These are phyloP conservation scores for Drosophila rhopaloa DNA, from an alignment of 1,140 invertebrate genomes.

Conservation along the genomic window DNA sequence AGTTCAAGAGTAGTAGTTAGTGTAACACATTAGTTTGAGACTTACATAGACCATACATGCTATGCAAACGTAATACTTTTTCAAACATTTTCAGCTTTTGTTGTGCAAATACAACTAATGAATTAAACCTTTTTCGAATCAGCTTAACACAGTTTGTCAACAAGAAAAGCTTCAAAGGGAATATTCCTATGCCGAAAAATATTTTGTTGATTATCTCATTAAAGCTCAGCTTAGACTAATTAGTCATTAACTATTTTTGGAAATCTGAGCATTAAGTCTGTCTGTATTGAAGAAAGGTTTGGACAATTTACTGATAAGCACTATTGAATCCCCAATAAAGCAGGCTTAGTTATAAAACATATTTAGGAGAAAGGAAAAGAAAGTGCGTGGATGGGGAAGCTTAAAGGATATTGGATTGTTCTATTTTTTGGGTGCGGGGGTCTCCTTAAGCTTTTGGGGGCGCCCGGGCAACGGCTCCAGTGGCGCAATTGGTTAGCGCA, in stretches of 20 bases:
- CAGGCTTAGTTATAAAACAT: not conserved
- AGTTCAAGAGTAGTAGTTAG: no score
- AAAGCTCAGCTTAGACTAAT: not conserved
- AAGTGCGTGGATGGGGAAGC: not conserved
- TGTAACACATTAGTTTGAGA: no score
- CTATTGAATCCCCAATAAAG: not conserved
- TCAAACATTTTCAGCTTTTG: no score
- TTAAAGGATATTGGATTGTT: constrained; percentile 38
- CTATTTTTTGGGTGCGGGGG: constrained; percentile 72
- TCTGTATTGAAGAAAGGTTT: not conserved
- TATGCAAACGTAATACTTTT: no score
- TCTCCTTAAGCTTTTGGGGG: constrained; percentile 98
- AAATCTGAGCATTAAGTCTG: not conserved
- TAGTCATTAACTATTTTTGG: not conserved
- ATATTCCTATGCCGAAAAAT: no score
- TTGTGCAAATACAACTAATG: no score
- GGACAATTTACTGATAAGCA: not conserved
- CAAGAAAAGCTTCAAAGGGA: no score
- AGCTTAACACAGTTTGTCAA: no score
- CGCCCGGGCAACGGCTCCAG: constrained; percentile 98
- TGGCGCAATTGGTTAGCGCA: constrained; percentile 99
- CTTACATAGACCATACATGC: no score
- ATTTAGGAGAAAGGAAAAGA: not conserved
- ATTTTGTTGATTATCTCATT: no score
- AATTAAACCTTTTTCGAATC: no score